A percentile compares a stretch with the other conserved stretches of the same genome.
These are phyloP conservation scores for Dendronephthya gigantea DNA, from an alignment of 64 coral and sea anemone genomes.

Conservation along the genomic window DNA sequence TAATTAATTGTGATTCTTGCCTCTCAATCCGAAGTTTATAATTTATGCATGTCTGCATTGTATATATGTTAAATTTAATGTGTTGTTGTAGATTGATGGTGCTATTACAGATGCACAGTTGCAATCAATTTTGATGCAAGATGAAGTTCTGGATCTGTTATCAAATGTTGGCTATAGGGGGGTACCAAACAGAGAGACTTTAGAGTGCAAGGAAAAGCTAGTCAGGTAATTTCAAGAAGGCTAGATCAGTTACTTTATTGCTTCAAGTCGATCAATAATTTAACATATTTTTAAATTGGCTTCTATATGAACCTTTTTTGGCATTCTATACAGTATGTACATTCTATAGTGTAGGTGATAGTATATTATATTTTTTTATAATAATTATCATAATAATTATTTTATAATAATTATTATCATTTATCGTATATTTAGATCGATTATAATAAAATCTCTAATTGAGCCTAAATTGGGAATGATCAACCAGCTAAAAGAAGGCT, in stretches of 20 bases:
- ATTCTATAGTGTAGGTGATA: too few relatives aligned
- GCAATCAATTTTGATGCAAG: neutral
- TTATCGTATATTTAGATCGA: neutral
- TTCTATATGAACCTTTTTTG: too few relatives aligned
- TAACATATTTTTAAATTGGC: too few relatives aligned
- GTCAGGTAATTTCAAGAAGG: neutral
- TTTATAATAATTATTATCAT: neutral
- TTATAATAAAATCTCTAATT: neutral
- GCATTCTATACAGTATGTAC: too few relatives aligned
- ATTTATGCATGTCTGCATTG: too few relatives aligned
- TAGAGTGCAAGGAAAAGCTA: neutral
- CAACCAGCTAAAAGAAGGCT: neutral
- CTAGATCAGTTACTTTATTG: neutral
- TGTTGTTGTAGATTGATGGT: too few relatives aligned
- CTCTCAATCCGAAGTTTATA: too few relatives aligned
- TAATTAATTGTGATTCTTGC: too few relatives aligned
- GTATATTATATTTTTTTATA: neutral
- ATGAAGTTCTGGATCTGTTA: neutral
- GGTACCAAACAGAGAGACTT: neutral
- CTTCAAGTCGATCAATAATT: too few relatives aligned
- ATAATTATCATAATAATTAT: neutral
- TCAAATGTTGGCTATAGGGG: neutral
- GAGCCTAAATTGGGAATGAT: slow-evolving; percentile 6
- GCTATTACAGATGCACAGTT: too few relatives aligned
- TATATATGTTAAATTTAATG: too few relatives aligned